Conservation (phyloP, 2,797 vertebrate species). For the Sebastes elongatus region DNA sequence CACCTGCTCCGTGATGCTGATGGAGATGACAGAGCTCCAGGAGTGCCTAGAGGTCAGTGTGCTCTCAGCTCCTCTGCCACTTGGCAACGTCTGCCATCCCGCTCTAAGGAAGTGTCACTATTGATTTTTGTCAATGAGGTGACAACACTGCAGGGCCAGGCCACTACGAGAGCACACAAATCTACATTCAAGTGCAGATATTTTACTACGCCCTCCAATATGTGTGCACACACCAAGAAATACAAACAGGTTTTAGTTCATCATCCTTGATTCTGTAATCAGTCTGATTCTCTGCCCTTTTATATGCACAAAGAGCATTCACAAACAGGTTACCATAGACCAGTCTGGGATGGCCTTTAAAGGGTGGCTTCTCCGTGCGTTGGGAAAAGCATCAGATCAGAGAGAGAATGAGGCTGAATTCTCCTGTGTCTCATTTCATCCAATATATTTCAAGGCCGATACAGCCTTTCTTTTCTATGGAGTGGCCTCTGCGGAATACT, state of each 20-base stretch:
- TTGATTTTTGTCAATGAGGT: slow-evolving; percentile 67
- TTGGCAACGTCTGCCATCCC: slow-evolving; percentile 53
- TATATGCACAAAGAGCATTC: slow-evolving; percentile 12
- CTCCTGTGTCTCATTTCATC: slow-evolving; percentile 72
- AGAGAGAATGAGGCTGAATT: slow-evolving; percentile 58
- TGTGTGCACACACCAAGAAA: background rate
- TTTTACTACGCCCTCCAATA: background rate
- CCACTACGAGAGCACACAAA: slow-evolving; percentile 17
- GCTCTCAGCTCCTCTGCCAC: slow-evolving; percentile 51
- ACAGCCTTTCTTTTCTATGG: slow-evolving; percentile 45
- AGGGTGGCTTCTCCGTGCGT: slow-evolving; percentile 44
- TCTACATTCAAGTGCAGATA: slow-evolving; percentile 21
- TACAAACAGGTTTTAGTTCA: background rate
- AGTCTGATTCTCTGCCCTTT: background rate
- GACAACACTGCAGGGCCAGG: slow-evolving; percentile 46
- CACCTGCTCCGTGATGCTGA: slow-evolving; percentile 70
- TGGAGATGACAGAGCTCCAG: slow-evolving; percentile 67
- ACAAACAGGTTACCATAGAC: slow-evolving; percentile 18
- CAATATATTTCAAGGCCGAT: slow-evolving; percentile 76
- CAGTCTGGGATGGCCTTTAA: slow-evolving; percentile 54
- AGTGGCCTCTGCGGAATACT: slow-evolving; percentile 64
- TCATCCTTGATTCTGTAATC: slow-evolving; percentile 21
- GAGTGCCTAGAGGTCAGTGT: slow-evolving; percentile 56
- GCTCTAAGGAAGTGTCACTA: slow-evolving; percentile 75
- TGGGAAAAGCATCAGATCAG: slow-evolving; percentile 65